Evolutionary conservation across 2,888 invertebrate genomes (phyloP), one percentile per base, ranked within the genome.

Genomic region (Sipha maydis): DNA sequence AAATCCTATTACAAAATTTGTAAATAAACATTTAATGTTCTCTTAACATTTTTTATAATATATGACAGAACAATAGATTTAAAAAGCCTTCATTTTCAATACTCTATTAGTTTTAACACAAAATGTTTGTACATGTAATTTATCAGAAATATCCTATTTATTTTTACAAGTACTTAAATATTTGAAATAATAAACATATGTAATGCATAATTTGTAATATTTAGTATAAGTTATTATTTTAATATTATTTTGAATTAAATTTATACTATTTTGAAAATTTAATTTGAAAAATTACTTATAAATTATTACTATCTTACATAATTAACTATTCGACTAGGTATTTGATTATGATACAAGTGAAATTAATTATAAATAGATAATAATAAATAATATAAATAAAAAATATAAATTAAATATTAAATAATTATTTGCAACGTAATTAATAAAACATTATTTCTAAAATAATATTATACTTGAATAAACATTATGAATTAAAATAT

Each of bases 41-140:
- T 28, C 31, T 71, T 71, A 17, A n/a, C 73, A 73, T 54, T 82
- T 11, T 82, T 38, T 41, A 48, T 48, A 48, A 82, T 69, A 38
- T 41, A 19, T 31, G 1, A 41, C 11, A 9, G 61, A 61, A 25
- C 21, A 8, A 61, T 61, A 61, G 21, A 25, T 21, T 1, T 61
- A 67, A 69, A 69, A 69, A 69, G 8, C 9, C 28, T 71, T 67
- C 7, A 9, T 67, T n/a, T 17, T 71, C 71, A 71, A 28, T 28
- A 61, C 21, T 61, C 25, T 61, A 21, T 61, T 61, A 61, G 61
- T 61, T 19, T 25, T 7, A 21, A 61, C 7, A 61, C 7, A 61
- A 61, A 3, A 61, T 48, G 8, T 14, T 2, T 25, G 3, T 61
- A 21, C 21, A 21, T 21, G 7, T 61, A 61, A 61, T 61, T 9